Conservation (phyloP, 2,113 vertebrate species). For the Neolamprologus brichardi region DNA sequence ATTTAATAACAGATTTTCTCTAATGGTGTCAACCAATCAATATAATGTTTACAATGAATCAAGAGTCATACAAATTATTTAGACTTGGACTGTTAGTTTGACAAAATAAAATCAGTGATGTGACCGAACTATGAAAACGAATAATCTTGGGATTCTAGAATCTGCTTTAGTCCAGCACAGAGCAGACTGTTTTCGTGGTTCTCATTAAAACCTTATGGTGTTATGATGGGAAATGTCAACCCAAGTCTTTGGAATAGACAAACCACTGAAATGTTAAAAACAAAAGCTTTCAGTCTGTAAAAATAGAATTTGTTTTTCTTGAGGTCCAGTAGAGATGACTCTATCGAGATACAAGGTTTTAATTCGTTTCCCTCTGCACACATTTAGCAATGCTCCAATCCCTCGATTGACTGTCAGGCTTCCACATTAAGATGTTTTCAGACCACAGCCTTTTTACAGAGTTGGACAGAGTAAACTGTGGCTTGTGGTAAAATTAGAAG, state of each 20-base stretch:
- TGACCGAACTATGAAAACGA: background rate
- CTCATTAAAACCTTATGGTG: background rate
- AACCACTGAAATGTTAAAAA: background rate
- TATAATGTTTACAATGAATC: background rate
- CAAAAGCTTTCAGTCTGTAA: background rate
- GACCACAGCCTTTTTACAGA: slow-evolving; percentile 17
- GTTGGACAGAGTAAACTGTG: slow-evolving; percentile 33
- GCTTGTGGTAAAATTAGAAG: slow-evolving; percentile 5
- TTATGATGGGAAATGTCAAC: background rate
- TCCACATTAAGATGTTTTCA: slow-evolving; percentile 24
- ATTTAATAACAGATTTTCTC: background rate
- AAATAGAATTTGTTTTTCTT: background rate
- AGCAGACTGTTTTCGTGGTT: background rate
- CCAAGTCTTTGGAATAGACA: background rate
- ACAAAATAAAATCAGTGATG: background rate
- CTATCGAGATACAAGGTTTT: background rate
- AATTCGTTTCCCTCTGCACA: background rate
- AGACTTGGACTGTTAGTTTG: background rate
- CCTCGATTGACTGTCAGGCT: background rate
- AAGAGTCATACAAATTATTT: background rate
- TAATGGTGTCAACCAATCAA: background rate
- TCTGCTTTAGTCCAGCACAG: background rate
- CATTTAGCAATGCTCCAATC: background rate
- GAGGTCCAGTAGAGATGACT: background rate
- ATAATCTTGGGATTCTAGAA: background rate